phyloP scores from a whole-genome alignment of 2,113 vertebrate genomes.

The Phalacrocorax pelagicus region DNA sequence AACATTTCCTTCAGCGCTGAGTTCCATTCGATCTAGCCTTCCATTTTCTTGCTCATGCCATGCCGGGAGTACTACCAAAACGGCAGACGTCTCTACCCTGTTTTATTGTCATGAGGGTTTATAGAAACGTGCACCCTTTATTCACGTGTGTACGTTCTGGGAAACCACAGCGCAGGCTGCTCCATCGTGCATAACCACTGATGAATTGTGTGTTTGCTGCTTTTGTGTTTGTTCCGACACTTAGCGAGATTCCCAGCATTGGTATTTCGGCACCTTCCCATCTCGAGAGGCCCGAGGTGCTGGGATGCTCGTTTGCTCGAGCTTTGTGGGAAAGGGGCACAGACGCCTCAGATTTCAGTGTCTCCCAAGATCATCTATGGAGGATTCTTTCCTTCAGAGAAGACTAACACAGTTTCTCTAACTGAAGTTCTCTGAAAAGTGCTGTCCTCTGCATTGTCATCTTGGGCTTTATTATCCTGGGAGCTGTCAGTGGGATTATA shows the following conservation, averaged over 20 bases:
- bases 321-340: neutral
- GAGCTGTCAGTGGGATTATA: neutral
- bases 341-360: neutral
- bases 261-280: neutral
- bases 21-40: neutral
- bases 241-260: neutral
- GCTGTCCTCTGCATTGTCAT: neutral
- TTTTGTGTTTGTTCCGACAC: neutral
- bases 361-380: neutral
- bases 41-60: neutral
- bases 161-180: neutral
- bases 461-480: neutral
- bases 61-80: neutral
- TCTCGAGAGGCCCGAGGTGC: neutral
- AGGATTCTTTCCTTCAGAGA: neutral
- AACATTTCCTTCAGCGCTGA: neutral
- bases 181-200: neutral
- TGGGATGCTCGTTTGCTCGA: neutral
- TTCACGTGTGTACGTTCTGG: neutral
- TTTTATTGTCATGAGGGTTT: neutral
- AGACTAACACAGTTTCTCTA: neutral
- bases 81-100: too few species aligned
- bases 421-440: neutral
- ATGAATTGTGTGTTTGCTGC: neutral
- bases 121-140: neutral